Base-by-base conservation (phyloP, 2,113 vertebrate species). In the Petrocephalus microphthalmus region DNA sequence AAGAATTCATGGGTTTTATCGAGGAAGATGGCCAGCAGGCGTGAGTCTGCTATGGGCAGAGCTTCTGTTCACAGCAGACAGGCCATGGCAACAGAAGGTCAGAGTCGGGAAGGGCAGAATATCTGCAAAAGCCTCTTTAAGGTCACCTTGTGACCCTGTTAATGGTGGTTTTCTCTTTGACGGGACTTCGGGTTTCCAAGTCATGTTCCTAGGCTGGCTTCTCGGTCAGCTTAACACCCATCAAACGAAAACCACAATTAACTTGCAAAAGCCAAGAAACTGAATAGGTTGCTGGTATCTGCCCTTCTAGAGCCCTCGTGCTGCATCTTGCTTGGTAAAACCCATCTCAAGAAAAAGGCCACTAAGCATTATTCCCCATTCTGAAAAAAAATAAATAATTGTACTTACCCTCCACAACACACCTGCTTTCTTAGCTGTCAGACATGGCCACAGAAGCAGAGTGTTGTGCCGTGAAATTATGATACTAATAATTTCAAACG, bases 1-100 rank as follows among this genome's bases (percentile, higher is more conserved):
- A 94, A 94, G 91, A 95, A 94, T 90, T 94, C 90, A 42, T 84
- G 92, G 93, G 93, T 95, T 95, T 95, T 94, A 94, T 93, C 3
- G 71, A 92, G 87, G 91, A 91, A 87, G 84, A 7, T 33, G 92
- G 86, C 89, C 90, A 93, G 91, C 90, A 92, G 92, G 91, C 91
- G 91, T 54, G 67, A 22, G 29, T 22, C 67, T 15, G 54, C 37
- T 60, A 19, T 17, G 52, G 85, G 25, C 87, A 45, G 71, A 57
- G 64, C 7, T n/a, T 86, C 49, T 37, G 85, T 82, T 29, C 60
- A 42, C 86, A 90, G 51, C 89, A 89, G 84, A 29, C 83, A 71
- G 71, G 33, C 47, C 52, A 86, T 60, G 87, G 33, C 51, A 87
- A 53, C 29, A 57, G 17, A 47, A 25, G 52, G 20, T 37, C 33